Percentiles rank a stretch among this genome's conserved stretches.
Conservation (phyloP, 2,113 vertebrate genomes). For the Spilogale gracilis region DNA sequence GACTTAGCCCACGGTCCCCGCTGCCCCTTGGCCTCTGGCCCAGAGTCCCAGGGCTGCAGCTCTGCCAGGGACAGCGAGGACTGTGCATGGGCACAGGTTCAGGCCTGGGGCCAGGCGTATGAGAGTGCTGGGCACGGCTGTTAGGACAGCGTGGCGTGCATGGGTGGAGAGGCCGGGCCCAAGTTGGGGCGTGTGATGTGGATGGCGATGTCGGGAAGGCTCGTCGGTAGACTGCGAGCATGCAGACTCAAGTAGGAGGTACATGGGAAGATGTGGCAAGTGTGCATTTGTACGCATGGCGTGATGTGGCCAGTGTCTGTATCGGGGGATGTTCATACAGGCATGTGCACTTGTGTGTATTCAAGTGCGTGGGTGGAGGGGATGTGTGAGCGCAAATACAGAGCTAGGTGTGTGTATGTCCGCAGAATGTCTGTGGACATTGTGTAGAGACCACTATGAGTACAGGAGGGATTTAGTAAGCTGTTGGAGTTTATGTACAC, state of each 20-base stretch:
- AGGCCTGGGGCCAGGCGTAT: neutral
- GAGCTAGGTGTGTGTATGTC: neutral
- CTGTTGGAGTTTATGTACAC: rapidly evolving
- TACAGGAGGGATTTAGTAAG: neutral
- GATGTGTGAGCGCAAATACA: neutral
- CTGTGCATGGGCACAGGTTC: neutral
- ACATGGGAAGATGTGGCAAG: rapidly evolving
- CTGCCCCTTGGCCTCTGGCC: neutral
- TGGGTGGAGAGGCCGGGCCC: neutral
- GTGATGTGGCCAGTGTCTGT: neutral
- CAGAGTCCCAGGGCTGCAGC: neutral
- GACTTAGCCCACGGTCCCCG: conserved; percentile 36
- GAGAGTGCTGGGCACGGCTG: neutral
- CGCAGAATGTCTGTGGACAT: neutral
- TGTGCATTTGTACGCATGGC: neutral
- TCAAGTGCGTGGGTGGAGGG: neutral
- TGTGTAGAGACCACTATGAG: neutral
- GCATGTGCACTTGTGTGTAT: neutral
- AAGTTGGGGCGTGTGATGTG: rapidly evolving
- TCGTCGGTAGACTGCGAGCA: rapidly evolving
- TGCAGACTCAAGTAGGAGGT: too few species aligned
- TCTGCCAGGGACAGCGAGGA: neutral
- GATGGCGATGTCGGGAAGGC: rapidly evolving
- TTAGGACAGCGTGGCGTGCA: neutral
- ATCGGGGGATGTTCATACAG: neutral